phyloP scores from a whole-genome alignment of 2,888 invertebrate species.

The Cephus pulcher region DNA sequence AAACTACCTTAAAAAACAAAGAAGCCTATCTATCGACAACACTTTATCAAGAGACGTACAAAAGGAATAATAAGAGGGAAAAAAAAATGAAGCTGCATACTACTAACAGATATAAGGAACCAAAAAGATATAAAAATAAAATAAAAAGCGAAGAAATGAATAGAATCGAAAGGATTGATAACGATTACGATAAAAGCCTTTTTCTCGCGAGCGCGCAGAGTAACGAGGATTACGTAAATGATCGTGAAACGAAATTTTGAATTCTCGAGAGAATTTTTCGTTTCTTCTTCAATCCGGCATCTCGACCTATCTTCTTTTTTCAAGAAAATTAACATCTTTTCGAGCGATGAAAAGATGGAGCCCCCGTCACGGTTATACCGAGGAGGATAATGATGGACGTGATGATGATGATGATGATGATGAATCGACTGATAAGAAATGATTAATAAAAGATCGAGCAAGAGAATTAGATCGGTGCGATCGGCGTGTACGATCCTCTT shows the following conservation, averaged over 20 bases:
- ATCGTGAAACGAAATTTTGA: not conserved
- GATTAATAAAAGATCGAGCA: slow-evolving; percentile 12
- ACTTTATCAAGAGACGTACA: slow-evolving; percentile 22
- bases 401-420: slow-evolving; percentile 4
- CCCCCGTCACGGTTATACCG: slow-evolving; percentile 16
- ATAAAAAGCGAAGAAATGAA: slow-evolving; percentile 1
- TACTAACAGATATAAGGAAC: slow-evolving; percentile 27
- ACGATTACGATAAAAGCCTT: slow-evolving; percentile 6
- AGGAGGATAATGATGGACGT: slow-evolving; percentile 14
- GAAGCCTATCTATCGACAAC: slow-evolving; percentile 15
- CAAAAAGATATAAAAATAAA: slow-evolving; percentile 1
- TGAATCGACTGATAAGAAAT: slow-evolving; percentile 3
- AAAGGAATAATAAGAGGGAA: not conserved
- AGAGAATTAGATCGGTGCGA: slow-evolving; percentile 18
- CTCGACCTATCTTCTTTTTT: not conserved
- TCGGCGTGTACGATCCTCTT: slow-evolving; percentile 30
- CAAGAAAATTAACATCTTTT: slow-evolving; percentile 18
- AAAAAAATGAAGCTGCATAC: slow-evolving; percentile 31
- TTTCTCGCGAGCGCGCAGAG: slow-evolving; percentile 4
- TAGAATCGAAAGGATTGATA: not conserved
- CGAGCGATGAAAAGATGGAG: slow-evolving; percentile 24
- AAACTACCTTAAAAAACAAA: slow-evolving; percentile 15
- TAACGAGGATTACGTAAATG: not conserved
- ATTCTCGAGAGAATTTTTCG: not conserved
- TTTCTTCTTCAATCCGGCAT: not conserved